A percentile compares a stretch with the other conserved stretches of the same genome.
Evolutionary conservation across 2,797 vertebrate species (phyloP).

Genomic region (Trachurus trachurus): DNA sequence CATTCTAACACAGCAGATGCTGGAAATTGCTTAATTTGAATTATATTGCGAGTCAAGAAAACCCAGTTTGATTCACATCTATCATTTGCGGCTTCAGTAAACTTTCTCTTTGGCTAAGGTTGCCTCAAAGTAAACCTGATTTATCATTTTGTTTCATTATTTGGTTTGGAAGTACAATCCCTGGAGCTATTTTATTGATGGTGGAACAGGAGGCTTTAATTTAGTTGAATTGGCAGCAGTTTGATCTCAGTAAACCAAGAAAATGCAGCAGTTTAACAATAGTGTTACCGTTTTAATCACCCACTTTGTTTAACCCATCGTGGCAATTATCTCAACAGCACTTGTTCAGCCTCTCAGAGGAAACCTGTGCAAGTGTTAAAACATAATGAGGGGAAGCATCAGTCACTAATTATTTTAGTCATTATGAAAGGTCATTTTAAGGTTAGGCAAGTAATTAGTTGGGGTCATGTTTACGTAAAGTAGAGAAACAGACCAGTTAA

Average conservation of each 20-base stretch:
- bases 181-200: conserved; percentile 20
- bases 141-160: conserved; percentile 26
- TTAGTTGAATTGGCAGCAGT: conserved; percentile 26
- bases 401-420: conserved; percentile 47
- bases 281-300: conserved; percentile 25
- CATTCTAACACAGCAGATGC: no score
- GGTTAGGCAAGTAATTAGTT: no score
- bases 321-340: conserved; percentile 36
- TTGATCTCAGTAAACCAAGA: conserved; percentile 5
- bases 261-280: conserved; percentile 23
- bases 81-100: background rate
- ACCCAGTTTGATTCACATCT: no score
- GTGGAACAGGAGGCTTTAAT: conserved; percentile 40
- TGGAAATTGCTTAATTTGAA: no score
- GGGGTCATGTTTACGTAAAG: conserved; percentile 22
- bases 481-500: background rate
- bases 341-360: conserved; percentile 26
- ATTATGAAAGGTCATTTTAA: conserved; percentile 50
- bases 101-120: conserved; percentile 9
- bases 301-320: conserved; percentile 26
- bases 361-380: conserved; percentile 37
- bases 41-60: no score
- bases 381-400: conserved; percentile 39
- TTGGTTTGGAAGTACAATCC: conserved; percentile 16
- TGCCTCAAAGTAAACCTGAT: conserved; percentile 16